Conservation (phyloP, 2,888 invertebrate genomes). For the Caenorhabditis sp. region DNA sequence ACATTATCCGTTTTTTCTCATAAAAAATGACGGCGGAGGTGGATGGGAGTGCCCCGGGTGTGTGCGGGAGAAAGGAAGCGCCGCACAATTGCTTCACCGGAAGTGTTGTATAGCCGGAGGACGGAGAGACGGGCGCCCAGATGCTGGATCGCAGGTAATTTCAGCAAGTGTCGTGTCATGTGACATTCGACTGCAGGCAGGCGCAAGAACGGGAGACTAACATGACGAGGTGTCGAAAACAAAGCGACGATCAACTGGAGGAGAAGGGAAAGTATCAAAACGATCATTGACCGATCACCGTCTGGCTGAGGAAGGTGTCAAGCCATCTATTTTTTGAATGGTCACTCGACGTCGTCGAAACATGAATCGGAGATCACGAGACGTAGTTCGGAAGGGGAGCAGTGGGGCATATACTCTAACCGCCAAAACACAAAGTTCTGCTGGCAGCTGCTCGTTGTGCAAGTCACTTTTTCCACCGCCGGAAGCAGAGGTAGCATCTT, state of each 20-base stretch:
- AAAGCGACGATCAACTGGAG: background rate
- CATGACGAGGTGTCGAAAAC: conserved; percentile 18
- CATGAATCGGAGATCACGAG: background rate
- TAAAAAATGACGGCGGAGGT: conserved; percentile 1
- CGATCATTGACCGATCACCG: conserved; percentile 8
- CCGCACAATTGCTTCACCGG: conserved; percentile 47
- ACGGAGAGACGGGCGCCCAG: background rate
- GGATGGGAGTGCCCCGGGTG: conserved; percentile 1
- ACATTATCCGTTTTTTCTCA: too few species aligned
- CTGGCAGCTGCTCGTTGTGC: conserved; percentile 27
- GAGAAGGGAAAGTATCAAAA: conserved; percentile 1
- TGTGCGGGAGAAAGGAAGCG: background rate
- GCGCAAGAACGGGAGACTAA: conserved; percentile 12
- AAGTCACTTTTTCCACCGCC: background rate
- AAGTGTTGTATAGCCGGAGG: conserved; percentile 23
- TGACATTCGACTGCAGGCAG: conserved; percentile 10
- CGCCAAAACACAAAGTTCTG: conserved; percentile 41
- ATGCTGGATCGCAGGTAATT: conserved; percentile 9
- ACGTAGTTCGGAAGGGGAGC: background rate
- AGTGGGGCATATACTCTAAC: conserved; percentile 17
- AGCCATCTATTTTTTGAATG: too few species aligned
- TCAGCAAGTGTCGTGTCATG: conserved; percentile 29
- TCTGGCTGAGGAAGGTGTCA: background rate
- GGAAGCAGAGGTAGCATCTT: background rate
- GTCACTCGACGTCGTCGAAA: background rate